Evolutionary conservation across 2,113 vertebrate species (phyloP).

Genomic region (Anser cygnoides): DNA sequence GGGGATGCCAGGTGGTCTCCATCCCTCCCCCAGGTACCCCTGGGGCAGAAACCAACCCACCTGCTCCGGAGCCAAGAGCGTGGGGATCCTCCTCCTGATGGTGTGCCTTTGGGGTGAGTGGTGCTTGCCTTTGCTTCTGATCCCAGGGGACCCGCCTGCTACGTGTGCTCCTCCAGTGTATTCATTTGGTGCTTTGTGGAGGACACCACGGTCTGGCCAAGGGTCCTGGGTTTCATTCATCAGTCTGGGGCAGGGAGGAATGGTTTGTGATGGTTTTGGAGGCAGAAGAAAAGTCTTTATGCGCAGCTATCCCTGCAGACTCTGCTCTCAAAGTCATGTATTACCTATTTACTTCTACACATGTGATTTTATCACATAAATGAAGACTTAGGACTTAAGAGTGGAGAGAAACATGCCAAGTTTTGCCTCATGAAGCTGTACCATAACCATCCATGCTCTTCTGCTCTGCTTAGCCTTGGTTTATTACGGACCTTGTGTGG

Average conservation of each 20-base stretch:
- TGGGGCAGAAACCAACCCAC: neutral
- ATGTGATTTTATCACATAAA: neutral
- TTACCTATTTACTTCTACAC: neutral
- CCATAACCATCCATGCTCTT: neutral
- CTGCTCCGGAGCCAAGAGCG: neutral
- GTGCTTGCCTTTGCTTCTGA: rapidly evolving
- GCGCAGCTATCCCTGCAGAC: neutral
- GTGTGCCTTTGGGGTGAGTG: conserved; percentile 5
- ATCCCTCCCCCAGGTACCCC: neutral
- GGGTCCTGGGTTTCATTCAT: neutral
- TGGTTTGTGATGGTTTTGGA: neutral
- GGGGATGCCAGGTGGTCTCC: neutral
- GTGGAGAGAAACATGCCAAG: neutral
- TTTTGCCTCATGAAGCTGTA: neutral
- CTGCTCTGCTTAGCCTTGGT: neutral
- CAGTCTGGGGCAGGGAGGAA: neutral
- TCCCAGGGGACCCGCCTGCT: rapidly evolving
- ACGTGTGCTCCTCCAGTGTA: rapidly evolving
- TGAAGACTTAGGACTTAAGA: neutral
- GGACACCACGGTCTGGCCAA: neutral
- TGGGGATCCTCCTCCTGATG: neutral
- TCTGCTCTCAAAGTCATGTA: neutral
- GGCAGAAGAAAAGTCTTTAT: rapidly evolving
- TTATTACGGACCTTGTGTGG: rapidly evolving
- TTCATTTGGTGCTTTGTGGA: neutral